These are phyloP conservation scores for Pristionchus maxplancki DNA, from an alignment of 2,888 invertebrate species.

Conservation along the genomic window DNA sequence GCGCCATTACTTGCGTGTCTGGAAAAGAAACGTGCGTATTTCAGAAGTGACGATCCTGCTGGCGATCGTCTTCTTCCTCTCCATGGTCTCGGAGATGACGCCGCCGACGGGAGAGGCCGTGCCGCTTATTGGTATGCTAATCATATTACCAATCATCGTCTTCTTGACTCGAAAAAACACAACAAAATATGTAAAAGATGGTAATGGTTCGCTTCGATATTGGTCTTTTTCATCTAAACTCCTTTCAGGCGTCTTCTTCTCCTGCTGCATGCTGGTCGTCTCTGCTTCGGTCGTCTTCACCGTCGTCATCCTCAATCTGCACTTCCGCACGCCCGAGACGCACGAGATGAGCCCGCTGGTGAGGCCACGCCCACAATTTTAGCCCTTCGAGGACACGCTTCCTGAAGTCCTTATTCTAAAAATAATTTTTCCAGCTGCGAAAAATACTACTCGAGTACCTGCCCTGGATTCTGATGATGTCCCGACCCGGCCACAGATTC, in stretches of 20 bases:
- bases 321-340: conserved; percentile 71
- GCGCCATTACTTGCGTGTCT: background rate
- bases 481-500: conserved; percentile 69
- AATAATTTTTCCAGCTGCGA: conserved; percentile 55
- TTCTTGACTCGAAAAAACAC: background rate
- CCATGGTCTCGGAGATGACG: conserved; percentile 97
- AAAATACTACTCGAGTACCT: conserved; percentile 72
- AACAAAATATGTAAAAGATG: too few relatives aligned
- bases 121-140: conserved; percentile 62
- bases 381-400: background rate
- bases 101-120: conserved; percentile 85
- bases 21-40: conserved; percentile 12
- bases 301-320: conserved; percentile 74
- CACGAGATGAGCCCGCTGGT: conserved; percentile 71
- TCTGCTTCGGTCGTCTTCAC: conserved; percentile 75
- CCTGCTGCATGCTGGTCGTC: conserved; percentile 74
- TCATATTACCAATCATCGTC: background rate
- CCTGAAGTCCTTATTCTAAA: too few relatives aligned
- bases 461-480: conserved; percentile 74
- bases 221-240: background rate
- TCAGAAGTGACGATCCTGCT: conserved; percentile 80
- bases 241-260: conserved; percentile 71
- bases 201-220: too few relatives aligned
- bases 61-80: conserved; percentile 97
- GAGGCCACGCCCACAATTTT: background rate